Base-by-base conservation (phyloP, 2,797 vertebrate species). In the Enteromius paludinosus region DNA sequence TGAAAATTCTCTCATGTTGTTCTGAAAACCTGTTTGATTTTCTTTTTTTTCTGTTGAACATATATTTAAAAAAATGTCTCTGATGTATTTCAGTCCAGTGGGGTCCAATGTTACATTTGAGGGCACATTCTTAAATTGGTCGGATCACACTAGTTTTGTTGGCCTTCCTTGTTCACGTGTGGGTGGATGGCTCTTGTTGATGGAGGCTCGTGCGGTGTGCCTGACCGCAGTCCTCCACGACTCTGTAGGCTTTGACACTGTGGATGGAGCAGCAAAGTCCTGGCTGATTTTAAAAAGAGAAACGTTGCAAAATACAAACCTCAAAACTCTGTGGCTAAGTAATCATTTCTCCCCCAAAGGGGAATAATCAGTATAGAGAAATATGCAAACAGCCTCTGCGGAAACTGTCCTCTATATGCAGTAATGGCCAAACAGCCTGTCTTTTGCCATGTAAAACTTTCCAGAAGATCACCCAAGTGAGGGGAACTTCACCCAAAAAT, bases 111-210 rank as follows among this genome's bases (percentile, higher is more conserved):
- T 62, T 62, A 8, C 59, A 30, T 62, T 30, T 62, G 59, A 15
- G 59, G 7, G 59, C 45, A 35, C 76, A 45, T 59, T 84, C 71
- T 69, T 25, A 62, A 56, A 61, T 23, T 28, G 17, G 68, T 62
- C 66, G 28, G 49, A 73, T 78, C 65, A 25, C 35, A n/a, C 28
- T 78, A 25, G 61, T 74, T 56, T 56, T 68, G 45, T 49, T 75
- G 52, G 35, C 52, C 49, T 33, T 56, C 11, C 18, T 43, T 1
- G 7, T 20, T 45, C 33, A 28, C 56, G 23, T 71, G 61, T 84
- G 84, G 72, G 73, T 68, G 91, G 90, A 93, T 91, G 89, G 91
- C 90, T 81, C 89, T 88, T 88, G 89, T 94, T 94, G 91, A 93
- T 83, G 45, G 88, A 62, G 25, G 87, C 84, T 86, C 64, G 52